Conservation (phyloP, 2,888 invertebrate genomes). For the Calameuta pallipes region DNA sequence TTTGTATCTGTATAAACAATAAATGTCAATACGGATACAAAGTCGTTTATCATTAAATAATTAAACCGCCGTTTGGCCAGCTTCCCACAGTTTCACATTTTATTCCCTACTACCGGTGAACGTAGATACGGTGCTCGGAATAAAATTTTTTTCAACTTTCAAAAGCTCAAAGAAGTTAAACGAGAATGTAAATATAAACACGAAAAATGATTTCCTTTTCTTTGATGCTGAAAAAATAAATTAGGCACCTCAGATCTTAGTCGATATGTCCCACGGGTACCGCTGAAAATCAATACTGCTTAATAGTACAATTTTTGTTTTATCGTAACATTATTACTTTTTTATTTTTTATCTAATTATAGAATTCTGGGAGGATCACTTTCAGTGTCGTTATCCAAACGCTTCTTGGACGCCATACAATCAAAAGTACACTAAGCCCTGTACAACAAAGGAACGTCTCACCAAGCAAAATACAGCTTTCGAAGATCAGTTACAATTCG, state of each 20-base stretch:
- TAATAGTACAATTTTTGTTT: background rate
- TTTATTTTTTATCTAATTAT: slow-evolving; percentile 47
- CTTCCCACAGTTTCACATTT: background rate
- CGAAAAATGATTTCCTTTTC: background rate
- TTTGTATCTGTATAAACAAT: background rate
- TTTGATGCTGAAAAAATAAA: background rate
- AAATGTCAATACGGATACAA: background rate
- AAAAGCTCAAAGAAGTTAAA: background rate
- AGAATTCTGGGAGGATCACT: slow-evolving; percentile 97
- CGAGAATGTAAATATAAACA: background rate
- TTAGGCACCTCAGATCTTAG: background rate
- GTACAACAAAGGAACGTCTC: slow-evolving; percentile 83
- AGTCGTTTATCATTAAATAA: background rate
- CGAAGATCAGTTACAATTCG: slow-evolving; percentile 95
- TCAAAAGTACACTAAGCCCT: slow-evolving; percentile 74
- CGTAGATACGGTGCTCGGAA: background rate
- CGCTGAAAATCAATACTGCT: background rate
- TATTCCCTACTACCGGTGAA: background rate
- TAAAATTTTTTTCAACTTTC: background rate
- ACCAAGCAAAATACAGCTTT: slow-evolving; percentile 83
- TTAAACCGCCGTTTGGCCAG: background rate
- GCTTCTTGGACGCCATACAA: slow-evolving; percentile 87
- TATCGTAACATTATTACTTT: background rate
- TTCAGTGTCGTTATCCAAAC: slow-evolving; percentile 87
- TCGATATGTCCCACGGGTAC: background rate